Base-by-base conservation (phyloP, 2,888 invertebrate species). In the Nomada lathburiana region DNA sequence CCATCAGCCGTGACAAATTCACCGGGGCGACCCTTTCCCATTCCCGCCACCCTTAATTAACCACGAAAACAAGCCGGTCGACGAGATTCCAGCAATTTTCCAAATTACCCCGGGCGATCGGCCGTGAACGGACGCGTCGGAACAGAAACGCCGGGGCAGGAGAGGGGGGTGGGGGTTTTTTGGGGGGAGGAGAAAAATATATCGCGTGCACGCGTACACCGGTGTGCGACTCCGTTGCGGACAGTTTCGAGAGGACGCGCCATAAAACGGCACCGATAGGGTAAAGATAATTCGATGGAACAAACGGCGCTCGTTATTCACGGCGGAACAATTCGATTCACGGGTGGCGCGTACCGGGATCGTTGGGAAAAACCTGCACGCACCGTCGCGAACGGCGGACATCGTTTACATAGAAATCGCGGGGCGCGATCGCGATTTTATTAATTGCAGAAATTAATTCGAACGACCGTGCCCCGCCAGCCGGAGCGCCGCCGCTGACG, bases 361-460 rank as follows among this genome's bases (percentile, higher is more conserved):
- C 36, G 36, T 36, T 36, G 36, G 7, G 36, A 36, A 44, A 64
- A 63, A 70, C 82, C 62, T 47, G 67, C 1, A 11, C 57, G 23
- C 50, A 16, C 18, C 50, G 36, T 36, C 36, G 36, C n/a, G 23
- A 13, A 26, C 26, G 13, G 20, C 26, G 13, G 20, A n/a, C n/a
- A 68, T 68, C 67, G 67, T 57, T 69, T 63, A 69, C 42, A 18
- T 53, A 36, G 70, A 18, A 52, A 71, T 71, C 70, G 80, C 57
- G 26, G 55, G 26, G n/a, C n/a, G n/a, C 82, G 70, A 77, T 84
- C 63, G 26, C 76, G 85, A 77, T 87, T 86, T 81, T 78, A 83
- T 86, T 86, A 76, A 86, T 83, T 86, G 87, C 76, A 64, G 71
- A 73, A 77, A 80, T 81, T 82, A 81, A 81, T 82, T 77, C 80